A percentile compares a stretch with the other conserved stretches of the same genome.
These are phyloP conservation scores for Condylura cristata DNA, from an alignment of 2,113 vertebrate species.

Conservation along the genomic window DNA sequence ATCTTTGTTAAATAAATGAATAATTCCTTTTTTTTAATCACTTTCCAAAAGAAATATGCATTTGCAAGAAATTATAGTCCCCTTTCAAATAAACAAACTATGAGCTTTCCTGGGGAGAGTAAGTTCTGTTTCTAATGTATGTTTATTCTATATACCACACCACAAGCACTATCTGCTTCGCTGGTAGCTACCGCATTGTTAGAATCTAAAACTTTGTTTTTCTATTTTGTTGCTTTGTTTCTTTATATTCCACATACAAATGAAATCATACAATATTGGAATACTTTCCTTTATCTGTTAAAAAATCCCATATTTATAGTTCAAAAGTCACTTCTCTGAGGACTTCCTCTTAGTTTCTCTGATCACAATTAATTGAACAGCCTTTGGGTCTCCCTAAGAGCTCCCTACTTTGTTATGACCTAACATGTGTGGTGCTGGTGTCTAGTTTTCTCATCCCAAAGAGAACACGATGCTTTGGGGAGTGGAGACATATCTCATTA, in stretches of 20 bases:
- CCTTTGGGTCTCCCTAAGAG: background rate
- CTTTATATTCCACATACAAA: background rate
- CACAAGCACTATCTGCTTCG: no score
- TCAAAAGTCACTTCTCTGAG: background rate
- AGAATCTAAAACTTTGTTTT: no score
- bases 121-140: background rate
- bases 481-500: background rate
- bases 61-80: conserved; percentile 9
- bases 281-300: background rate
- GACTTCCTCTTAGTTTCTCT: background rate
- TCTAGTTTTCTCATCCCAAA: background rate
- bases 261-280: background rate
- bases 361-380: background rate
- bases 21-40: conserved; percentile 34
- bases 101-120: background rate
- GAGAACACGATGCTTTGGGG: background rate
- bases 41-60: background rate
- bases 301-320: background rate
- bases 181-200: no score
- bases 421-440: background rate
- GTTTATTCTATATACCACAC: background rate
- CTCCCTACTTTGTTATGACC: background rate
- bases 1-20: conserved; percentile 40
- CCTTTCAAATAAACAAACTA: conserved; percentile 6
- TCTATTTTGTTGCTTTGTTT: no score